Percentiles rank a stretch among this genome's conserved stretches.
Conservation (phyloP, 2,888 invertebrate genomes). For the Cetonia aurata region DNA sequence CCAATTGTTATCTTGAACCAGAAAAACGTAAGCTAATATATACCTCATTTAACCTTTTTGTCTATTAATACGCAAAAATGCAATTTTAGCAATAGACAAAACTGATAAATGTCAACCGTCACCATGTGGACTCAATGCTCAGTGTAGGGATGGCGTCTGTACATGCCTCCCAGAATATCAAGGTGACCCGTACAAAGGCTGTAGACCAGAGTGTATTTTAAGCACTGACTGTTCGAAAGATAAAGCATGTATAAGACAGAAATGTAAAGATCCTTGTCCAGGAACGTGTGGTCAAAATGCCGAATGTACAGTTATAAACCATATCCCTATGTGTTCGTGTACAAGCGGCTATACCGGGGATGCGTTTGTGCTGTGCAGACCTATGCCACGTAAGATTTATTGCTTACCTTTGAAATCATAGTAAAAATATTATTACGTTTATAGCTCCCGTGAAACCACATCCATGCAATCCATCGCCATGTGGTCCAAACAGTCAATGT, state of each 20-base stretch:
- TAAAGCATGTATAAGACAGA: slow-evolving; percentile 76
- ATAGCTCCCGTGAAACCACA: slow-evolving; percentile 60
- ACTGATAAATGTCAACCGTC: slow-evolving; percentile 80
- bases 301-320: slow-evolving; percentile 79
- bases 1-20: slow-evolving; percentile 65
- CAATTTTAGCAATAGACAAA: slow-evolving; percentile 49
- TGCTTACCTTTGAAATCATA: not conserved
- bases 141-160: slow-evolving; percentile 84
- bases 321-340: slow-evolving; percentile 82
- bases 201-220: slow-evolving; percentile 79
- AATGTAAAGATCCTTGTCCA: slow-evolving; percentile 76
- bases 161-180: slow-evolving; percentile 82
- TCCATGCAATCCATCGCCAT: slow-evolving; percentile 61
- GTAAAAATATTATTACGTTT: slow-evolving; percentile 33
- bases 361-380: slow-evolving; percentile 74
- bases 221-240: slow-evolving; percentile 75
- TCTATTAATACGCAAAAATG: not conserved
- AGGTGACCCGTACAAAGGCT: slow-evolving; percentile 80
- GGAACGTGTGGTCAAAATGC: slow-evolving; percentile 80
- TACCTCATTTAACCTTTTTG: not conserved
- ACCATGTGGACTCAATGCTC: slow-evolving; percentile 86
- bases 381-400: slow-evolving; percentile 66
- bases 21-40: slow-evolving; percentile 47
- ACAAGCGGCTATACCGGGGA: slow-evolving; percentile 76
- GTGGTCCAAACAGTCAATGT: slow-evolving; percentile 59